Evolutionary conservation across 2,113 vertebrate species (phyloP).

Genomic region (Corythoichthys intestinalis): DNA sequence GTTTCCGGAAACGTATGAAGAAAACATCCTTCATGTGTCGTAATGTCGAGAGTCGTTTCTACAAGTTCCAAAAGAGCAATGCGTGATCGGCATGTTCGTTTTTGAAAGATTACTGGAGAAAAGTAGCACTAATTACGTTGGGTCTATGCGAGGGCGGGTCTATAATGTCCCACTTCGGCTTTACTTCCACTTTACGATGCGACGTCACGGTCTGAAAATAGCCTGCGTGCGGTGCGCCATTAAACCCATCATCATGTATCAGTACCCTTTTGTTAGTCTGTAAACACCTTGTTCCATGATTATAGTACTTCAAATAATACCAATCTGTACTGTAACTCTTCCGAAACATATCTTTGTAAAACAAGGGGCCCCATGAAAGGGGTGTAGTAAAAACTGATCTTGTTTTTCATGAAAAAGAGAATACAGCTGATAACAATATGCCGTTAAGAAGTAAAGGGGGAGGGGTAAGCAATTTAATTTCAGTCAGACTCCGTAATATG

Average conservation of each 20-base stretch:
- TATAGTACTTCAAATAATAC: neutral
- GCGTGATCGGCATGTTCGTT: too few species aligned
- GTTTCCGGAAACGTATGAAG: too few species aligned
- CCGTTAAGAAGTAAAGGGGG: neutral
- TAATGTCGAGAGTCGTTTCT: too few species aligned
- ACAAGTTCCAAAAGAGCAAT: too few species aligned
- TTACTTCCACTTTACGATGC: too few species aligned
- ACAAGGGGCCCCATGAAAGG: neutral
- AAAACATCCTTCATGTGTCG: too few species aligned
- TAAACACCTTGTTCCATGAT: neutral
- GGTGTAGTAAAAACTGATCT: conserved; percentile 4
- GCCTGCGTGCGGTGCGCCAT: too few species aligned
- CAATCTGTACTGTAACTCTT: neutral
- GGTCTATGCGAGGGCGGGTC: too few species aligned
- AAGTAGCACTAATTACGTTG: too few species aligned
- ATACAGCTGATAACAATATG: neutral
- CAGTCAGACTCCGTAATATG: conserved; percentile 40
- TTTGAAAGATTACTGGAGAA: too few species aligned
- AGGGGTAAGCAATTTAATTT: conserved; percentile 1
- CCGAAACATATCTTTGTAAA: neutral
- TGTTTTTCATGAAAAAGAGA: conserved; percentile 13
- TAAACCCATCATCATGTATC: neutral
- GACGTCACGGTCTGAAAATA: too few species aligned
- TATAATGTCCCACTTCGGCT: too few species aligned
- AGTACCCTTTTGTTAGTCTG: neutral